phyloP scores from a whole-genome alignment of 2,113 vertebrate genomes.

The Columbina picui region DNA sequence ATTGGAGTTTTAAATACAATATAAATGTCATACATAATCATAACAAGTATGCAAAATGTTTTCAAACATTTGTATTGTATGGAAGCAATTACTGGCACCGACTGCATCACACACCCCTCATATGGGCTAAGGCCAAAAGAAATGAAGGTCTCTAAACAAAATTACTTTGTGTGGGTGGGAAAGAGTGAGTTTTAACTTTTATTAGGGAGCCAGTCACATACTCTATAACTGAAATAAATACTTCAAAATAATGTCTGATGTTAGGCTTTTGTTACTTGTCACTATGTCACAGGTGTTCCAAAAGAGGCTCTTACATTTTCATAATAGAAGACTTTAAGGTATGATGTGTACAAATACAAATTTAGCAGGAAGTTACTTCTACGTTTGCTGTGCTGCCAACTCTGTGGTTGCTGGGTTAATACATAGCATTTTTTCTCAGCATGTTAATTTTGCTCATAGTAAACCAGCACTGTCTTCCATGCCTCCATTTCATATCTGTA shows the following conservation, averaged over 20 bases:
- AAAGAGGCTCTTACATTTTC: slow-evolving; percentile 6
- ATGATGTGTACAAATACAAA: neutral
- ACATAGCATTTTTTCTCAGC: neutral
- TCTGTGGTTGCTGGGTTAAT: neutral
- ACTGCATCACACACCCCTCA: slow-evolving; percentile 86
- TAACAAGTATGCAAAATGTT: slow-evolving; percentile 75
- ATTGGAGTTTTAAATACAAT: slow-evolving; percentile 65
- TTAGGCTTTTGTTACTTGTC: slow-evolving; percentile 73
- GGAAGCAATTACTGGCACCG: slow-evolving; percentile 94
- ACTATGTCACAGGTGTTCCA: neutral
- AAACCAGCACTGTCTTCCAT: neutral
- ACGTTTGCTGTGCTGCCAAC: neutral
- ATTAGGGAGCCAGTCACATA: slow-evolving; percentile 84
- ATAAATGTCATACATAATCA: slow-evolving; percentile 72
- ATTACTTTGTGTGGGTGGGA: slow-evolving; percentile 85
- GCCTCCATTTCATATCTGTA: neutral
- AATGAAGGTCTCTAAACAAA: slow-evolving; percentile 83
- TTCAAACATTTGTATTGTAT: slow-evolving; percentile 84
- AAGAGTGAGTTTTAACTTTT: slow-evolving; percentile 84
- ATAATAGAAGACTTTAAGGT: neutral
- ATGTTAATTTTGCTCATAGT: neutral
- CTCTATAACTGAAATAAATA: slow-evolving; percentile 81
- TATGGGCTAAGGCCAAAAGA: slow-evolving; percentile 74
- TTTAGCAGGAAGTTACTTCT: neutral
- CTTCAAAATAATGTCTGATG: slow-evolving; percentile 72